A percentile compares a stretch with the other conserved stretches of the same genome.
Evolutionary conservation across 2,888 invertebrate species (phyloP).

Genomic region (Zhuqinia jingwanae): DNA sequence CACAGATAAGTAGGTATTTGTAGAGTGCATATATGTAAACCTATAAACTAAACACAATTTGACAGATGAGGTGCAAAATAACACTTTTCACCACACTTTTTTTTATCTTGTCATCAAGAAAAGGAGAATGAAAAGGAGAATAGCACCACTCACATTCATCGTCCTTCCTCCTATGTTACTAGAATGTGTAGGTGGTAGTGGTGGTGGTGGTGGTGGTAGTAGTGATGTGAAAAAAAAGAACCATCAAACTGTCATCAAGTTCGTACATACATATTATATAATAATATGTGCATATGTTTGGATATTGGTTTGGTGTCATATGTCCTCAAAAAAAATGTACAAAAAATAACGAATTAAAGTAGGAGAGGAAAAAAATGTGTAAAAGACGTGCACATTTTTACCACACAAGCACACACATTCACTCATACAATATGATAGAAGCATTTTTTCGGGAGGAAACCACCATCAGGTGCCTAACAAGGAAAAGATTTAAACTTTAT

Average conservation of each 20-base stretch:
- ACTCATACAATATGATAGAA: too few species aligned
- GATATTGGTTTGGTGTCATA: neutral
- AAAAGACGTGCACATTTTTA: neutral
- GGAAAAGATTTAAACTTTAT: too few species aligned
- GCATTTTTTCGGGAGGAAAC: too few species aligned
- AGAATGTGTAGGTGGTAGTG: too few species aligned
- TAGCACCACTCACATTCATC: neutral
- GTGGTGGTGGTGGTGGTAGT: slow-evolving; percentile 18
- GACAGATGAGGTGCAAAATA: slow-evolving; percentile 36
- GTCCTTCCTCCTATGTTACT: too few species aligned
- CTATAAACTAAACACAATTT: neutral
- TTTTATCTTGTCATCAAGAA: slow-evolving; percentile 36
- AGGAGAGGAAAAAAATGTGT: neutral
- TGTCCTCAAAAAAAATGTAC: neutral
- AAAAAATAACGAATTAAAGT: neutral
- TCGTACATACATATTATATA: neutral
- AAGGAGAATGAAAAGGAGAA: slow-evolving; percentile 18
- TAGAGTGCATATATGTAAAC: too few species aligned
- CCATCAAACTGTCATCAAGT: slow-evolving; percentile 78
- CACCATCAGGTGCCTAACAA: too few species aligned
- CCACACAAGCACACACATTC: neutral
- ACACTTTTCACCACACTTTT: slow-evolving; percentile 37
- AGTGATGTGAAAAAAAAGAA: slow-evolving; percentile 42
- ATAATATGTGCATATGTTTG: too few species aligned
- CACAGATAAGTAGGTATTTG: neutral